These are phyloP conservation scores for Clepsis dumicolana DNA, from an alignment of 2,888 invertebrate genomes.

Conservation along the genomic window DNA sequence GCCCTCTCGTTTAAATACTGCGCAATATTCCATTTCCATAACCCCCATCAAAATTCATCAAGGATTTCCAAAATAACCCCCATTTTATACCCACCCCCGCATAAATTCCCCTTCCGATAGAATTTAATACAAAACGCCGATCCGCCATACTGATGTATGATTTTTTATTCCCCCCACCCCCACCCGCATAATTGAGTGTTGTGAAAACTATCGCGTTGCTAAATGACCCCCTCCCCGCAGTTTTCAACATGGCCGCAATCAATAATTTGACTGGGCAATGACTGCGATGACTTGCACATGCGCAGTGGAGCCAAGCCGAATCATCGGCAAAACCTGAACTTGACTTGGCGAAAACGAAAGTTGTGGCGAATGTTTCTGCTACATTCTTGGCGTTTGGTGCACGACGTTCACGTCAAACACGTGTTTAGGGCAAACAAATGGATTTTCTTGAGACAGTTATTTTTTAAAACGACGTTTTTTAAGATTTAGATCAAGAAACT, in stretches of 20 bases:
- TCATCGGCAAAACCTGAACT: constrained; percentile 84
- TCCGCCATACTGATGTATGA: constrained; percentile 80
- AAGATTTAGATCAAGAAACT: constrained; percentile 20
- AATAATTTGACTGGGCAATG: constrained; percentile 86
- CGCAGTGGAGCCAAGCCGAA: constrained; percentile 65
- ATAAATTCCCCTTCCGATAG: constrained; percentile 75
- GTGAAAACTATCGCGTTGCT: constrained; percentile 85
- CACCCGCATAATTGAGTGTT: constrained; percentile 81
- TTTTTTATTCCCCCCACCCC: constrained; percentile 74
- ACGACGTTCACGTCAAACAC: constrained; percentile 45
- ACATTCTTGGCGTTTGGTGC: constrained; percentile 76
- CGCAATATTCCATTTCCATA: constrained; percentile 11
- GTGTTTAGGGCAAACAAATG: constrained; percentile 29
- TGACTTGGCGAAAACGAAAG: constrained; percentile 86
- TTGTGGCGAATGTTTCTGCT: constrained; percentile 81
- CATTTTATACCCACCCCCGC: constrained; percentile 50
- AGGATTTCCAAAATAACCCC: constrained; percentile 38
- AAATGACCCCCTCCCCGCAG: constrained; percentile 75
- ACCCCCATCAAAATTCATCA: constrained; percentile 40
- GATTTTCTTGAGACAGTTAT: constrained; percentile 4
- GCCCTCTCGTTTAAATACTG: not conserved
- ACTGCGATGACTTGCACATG: constrained; percentile 84
- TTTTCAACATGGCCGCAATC: constrained; percentile 85
- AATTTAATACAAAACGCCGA: constrained; percentile 81
- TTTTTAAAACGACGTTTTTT: not conserved